Conservation (phyloP, 1,140 invertebrate genomes). For the Drosophila erecta region DNA sequence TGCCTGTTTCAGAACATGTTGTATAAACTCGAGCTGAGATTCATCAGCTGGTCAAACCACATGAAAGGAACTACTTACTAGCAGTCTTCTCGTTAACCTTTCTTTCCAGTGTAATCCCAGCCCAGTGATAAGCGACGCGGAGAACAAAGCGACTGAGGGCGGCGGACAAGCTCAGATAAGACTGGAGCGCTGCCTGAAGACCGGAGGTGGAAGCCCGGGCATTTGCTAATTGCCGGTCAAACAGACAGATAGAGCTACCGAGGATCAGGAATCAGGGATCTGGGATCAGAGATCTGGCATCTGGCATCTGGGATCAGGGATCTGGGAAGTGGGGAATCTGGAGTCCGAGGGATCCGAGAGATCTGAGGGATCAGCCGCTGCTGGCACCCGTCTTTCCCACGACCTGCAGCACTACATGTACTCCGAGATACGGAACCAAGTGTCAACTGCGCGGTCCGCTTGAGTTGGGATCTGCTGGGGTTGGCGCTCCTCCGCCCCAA, state of each 20-base stretch:
- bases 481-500: not conserved
- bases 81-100: too few species aligned
- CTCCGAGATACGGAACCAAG: slow-evolving; percentile 25
- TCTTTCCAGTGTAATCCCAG: slow-evolving; percentile 1
- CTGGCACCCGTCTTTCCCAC: slow-evolving; percentile 53
- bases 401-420: slow-evolving; percentile 12
- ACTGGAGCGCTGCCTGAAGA: not conserved
- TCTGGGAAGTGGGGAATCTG: slow-evolving; percentile 12
- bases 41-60: too few species aligned
- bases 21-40: not conserved
- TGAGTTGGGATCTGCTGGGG: slow-evolving; percentile 34
- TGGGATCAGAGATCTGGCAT: not conserved
- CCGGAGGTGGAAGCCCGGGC: slow-evolving; percentile 24
- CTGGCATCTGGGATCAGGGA: not conserved
- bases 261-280: slow-evolving; percentile 18
- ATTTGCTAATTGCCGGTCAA: slow-evolving; percentile 53
- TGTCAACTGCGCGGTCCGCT: slow-evolving; percentile 36
- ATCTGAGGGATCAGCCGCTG: slow-evolving; percentile 35
- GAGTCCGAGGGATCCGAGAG: slow-evolving; percentile 54
- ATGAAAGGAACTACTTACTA: too few species aligned
- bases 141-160: slow-evolving; percentile 13
- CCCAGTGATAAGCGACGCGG: slow-evolving; percentile 41
- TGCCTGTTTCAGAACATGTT: too few species aligned
- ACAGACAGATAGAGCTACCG: slow-evolving; percentile 16
- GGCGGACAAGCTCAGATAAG: slow-evolving; percentile 26